phyloP scores from a whole-genome alignment of 2,888 invertebrate species.

The Napeogenes sylphis region DNA sequence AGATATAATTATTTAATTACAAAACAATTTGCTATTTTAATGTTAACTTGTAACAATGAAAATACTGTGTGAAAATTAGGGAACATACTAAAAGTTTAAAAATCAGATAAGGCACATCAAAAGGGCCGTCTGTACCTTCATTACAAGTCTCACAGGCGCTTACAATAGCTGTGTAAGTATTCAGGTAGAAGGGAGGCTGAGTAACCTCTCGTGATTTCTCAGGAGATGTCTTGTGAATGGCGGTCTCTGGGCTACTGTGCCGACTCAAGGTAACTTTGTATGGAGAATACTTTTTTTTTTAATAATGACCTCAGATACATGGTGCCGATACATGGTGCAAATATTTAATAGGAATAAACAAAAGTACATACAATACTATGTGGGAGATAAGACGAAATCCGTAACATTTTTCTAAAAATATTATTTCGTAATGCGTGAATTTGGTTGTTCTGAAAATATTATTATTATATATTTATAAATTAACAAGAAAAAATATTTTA shows the following conservation, averaged over 20 bases:
- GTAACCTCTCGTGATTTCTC: conserved; percentile 62
- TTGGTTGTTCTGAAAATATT: too few species aligned
- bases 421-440: too few species aligned
- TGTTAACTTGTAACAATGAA: too few species aligned
- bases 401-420: too few species aligned
- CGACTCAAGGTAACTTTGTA: conserved; percentile 32
- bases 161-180: conserved; percentile 43
- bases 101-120: conserved; percentile 31
- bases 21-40: too few species aligned
- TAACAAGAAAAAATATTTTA: too few species aligned
- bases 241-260: conserved; percentile 51
- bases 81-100: conserved; percentile 21
- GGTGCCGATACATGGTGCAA: too few species aligned
- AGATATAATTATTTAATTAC: too few species aligned
- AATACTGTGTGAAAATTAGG: neutral
- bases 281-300: conserved; percentile 35
- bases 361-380: too few species aligned
- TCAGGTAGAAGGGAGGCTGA: conserved; percentile 45
- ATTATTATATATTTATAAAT: too few species aligned
- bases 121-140: conserved; percentile 33
- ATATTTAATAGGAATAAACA: too few species aligned
- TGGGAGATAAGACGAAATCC: too few species aligned
- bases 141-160: conserved; percentile 33
- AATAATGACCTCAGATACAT: neutral
- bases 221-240: conserved; percentile 56